phyloP scores from a whole-genome alignment of 2,888 invertebrate species.

The Andrena hattorfiana region DNA sequence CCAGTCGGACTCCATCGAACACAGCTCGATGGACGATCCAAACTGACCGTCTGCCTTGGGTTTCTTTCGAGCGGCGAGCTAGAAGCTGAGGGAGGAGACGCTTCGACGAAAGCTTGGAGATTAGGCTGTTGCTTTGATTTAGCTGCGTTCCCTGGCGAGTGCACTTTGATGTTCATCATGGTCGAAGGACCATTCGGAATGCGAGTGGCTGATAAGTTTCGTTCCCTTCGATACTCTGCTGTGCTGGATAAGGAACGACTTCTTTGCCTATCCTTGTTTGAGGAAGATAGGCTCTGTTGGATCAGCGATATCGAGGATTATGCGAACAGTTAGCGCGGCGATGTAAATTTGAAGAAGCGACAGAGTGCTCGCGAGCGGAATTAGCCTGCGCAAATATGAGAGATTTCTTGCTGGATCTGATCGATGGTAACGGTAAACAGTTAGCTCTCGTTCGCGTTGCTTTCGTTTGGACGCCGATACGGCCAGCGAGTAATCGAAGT shows the following conservation, averaged over 20 bases:
- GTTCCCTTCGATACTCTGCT: background rate
- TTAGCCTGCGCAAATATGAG: background rate
- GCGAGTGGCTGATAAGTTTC: constrained; percentile 34
- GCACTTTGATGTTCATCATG: constrained; percentile 32
- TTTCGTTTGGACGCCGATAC: background rate
- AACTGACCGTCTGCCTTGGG: too few relatives aligned
- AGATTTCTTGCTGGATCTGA: background rate
- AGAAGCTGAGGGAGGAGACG: too few relatives aligned
- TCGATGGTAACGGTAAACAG: background rate
- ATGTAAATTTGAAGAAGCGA: background rate
- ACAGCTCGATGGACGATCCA: too few relatives aligned
- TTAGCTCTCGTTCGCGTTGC: background rate
- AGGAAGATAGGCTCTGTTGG: constrained; percentile 17
- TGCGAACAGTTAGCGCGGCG: background rate
- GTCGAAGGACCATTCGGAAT: constrained; percentile 3
- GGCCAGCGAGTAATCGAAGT: constrained; percentile 56
- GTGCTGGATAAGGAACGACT: background rate
- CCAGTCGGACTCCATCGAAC: too few relatives aligned
- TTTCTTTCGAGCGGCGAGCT: background rate
- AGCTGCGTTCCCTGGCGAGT: background rate
- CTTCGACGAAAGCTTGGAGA: background rate
- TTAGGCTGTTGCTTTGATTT: background rate
- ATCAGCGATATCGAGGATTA: constrained; percentile 9
- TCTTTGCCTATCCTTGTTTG: constrained; percentile 25
- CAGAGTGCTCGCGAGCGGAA: background rate